Percentiles rank a stretch among this genome's conserved stretches.
Conservation (phyloP, 2,113 vertebrate species). For the Ciconia stormi region DNA sequence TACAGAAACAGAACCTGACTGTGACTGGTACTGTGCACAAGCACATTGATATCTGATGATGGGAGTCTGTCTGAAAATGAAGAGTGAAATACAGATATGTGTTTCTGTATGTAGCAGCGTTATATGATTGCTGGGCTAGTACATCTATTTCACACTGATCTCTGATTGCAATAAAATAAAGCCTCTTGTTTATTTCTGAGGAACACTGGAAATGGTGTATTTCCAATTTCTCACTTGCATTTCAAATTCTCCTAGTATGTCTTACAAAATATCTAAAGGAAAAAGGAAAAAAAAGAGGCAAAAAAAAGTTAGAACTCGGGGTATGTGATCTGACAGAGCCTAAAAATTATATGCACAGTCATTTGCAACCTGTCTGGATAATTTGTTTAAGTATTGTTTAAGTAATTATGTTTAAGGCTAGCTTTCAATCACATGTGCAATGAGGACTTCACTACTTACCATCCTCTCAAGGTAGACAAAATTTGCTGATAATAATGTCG, state of each 20-base stretch:
- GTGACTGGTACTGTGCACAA: not conserved
- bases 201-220: not conserved
- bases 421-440: not conserved
- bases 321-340: not conserved
- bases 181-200: not conserved
- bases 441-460: not conserved
- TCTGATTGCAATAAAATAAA: not conserved
- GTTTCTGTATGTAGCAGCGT: not conserved
- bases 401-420: not conserved
- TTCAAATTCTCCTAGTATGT: not conserved
- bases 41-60: not conserved
- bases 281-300: not conserved
- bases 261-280: not conserved
- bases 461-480: not conserved
- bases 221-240: not conserved
- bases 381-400: not conserved
- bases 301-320: not conserved
- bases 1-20: not conserved
- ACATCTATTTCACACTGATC: not conserved
- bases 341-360: not conserved
- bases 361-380: not conserved
- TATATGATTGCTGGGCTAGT: not conserved
- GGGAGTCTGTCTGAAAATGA: not conserved
- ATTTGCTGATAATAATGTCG: not conserved
- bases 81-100: not conserved